phyloP scores from a whole-genome alignment of 2,888 invertebrate species.

The Caenorhabditis drosophilae region DNA sequence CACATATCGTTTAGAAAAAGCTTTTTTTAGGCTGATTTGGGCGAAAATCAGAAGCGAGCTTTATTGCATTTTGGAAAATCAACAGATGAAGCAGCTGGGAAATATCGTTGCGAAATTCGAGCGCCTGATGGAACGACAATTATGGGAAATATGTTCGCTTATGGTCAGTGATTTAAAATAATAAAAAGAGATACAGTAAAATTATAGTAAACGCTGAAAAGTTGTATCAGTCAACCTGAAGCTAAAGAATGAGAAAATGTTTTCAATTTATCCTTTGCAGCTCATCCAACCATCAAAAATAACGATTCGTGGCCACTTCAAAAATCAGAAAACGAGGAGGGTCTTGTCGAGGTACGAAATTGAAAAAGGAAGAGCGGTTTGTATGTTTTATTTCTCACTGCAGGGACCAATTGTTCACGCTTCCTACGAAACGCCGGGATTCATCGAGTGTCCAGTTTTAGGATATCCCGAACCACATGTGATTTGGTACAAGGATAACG shows the following conservation, averaged over 20 bases:
- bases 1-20: not conserved
- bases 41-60: slow-evolving; percentile 36
- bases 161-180: slow-evolving; percentile 42
- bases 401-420: slow-evolving; percentile 17
- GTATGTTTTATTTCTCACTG: slow-evolving; percentile 4
- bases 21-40: slow-evolving; percentile 33
- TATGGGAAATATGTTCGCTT: slow-evolving; percentile 60
- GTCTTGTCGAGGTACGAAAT: slow-evolving; percentile 9
- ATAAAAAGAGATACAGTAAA: not conserved
- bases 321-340: slow-evolving; percentile 36
- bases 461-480: slow-evolving; percentile 57
- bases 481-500: slow-evolving; percentile 56
- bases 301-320: slow-evolving; percentile 49
- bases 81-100: slow-evolving; percentile 44
- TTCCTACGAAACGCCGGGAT: slow-evolving; percentile 26
- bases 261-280: slow-evolving; percentile 28
- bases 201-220: not conserved
- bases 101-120: slow-evolving; percentile 59
- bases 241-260: not conserved
- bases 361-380: not conserved
- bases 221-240: not conserved
- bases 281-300: slow-evolving; percentile 55
- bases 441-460: slow-evolving; percentile 51
- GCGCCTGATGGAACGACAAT: slow-evolving; percentile 33
- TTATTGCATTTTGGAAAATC: slow-evolving; percentile 47